These are phyloP conservation scores for Pungitius pungitius DNA, from an alignment of 2,113 vertebrate species.

Conservation along the genomic window DNA sequence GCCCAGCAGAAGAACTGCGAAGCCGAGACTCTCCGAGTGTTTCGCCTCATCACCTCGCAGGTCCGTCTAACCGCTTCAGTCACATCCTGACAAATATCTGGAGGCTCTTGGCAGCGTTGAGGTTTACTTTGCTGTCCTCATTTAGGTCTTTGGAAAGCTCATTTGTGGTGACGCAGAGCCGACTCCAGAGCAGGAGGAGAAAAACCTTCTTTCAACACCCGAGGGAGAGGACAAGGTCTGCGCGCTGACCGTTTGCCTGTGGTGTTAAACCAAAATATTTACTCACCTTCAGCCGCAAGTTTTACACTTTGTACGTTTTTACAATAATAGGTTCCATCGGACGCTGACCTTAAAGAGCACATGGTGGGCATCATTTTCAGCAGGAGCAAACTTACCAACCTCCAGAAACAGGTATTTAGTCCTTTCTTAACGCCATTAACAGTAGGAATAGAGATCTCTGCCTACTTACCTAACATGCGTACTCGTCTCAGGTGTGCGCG, in stretches of 20 bases:
- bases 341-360: constrained; percentile 98
- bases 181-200: constrained; percentile 98
- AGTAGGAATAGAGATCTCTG: background rate
- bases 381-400: constrained; percentile 97
- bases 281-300: background rate
- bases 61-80: constrained; percentile 66
- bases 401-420: constrained; percentile 94
- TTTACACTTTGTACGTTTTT: constrained; percentile 28
- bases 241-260: background rate
- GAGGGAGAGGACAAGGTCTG: constrained; percentile 99
- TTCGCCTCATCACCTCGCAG: constrained; percentile 98
- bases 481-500: constrained; percentile 88
- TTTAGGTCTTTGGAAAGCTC: constrained; percentile 96
- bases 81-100: background rate
- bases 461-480: background rate
- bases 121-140: background rate
- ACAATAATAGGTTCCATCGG: constrained; percentile 90
- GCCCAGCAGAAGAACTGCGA: constrained; percentile 98
- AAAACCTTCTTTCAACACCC: constrained; percentile 93
- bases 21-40: constrained; percentile 94
- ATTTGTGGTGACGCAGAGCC: constrained; percentile 98
- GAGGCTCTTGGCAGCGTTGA: background rate
- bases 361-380: constrained; percentile 99
- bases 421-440: background rate
- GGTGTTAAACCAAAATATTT: background rate